Percentiles rank a stretch among this genome's conserved stretches.
phyloP scores from a whole-genome alignment of 2,888 invertebrate species.

The Andrena praecox region DNA sequence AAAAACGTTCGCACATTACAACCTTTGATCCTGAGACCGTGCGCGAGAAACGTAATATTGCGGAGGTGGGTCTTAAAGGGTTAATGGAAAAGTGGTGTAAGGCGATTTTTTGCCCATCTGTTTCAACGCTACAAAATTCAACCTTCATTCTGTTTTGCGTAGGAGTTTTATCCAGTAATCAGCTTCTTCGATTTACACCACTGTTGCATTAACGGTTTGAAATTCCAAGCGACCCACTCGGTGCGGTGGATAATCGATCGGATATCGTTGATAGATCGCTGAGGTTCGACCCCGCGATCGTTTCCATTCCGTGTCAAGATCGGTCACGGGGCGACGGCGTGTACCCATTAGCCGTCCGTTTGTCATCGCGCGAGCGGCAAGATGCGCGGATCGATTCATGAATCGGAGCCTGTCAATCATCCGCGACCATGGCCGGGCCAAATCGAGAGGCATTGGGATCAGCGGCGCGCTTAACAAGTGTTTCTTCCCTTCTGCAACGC shows the following conservation, averaged over 20 bases:
- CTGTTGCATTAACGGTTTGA: too few relatives aligned
- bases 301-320: background rate
- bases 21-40: too few relatives aligned
- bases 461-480: constrained; percentile 60
- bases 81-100: too few relatives aligned
- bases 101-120: too few relatives aligned
- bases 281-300: background rate
- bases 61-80: too few relatives aligned
- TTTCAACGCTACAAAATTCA: too few relatives aligned
- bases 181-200: too few relatives aligned
- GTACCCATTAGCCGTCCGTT: constrained; percentile 19
- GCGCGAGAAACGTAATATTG: too few relatives aligned
- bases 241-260: background rate
- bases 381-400: constrained; percentile 41
- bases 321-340: constrained; percentile 3
- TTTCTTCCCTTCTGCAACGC: constrained; percentile 56
- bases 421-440: constrained; percentile 40
- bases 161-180: too few relatives aligned
- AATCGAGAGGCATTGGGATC: constrained; percentile 41
- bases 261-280: background rate
- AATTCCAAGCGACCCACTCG: too few relatives aligned
- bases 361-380: constrained; percentile 14
- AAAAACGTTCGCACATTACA: too few relatives aligned
- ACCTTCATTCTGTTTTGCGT: too few relatives aligned
- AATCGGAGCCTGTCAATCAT: constrained; percentile 50